Conservation (phyloP, 2,888 invertebrate species). For the Laspeyria flexula region DNA sequence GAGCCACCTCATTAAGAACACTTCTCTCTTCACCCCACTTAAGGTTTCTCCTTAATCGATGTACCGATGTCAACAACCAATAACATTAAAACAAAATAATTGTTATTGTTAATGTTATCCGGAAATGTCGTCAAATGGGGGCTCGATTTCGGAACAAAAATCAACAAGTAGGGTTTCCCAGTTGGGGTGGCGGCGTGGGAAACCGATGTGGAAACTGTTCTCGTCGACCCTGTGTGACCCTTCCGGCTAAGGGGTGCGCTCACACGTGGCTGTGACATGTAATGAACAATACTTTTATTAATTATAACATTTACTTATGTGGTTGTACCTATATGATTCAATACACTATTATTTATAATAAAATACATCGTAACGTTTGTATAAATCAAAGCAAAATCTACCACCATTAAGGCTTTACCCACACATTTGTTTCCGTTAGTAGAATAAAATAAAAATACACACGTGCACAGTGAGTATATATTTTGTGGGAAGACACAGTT, state of each 20-base stretch:
- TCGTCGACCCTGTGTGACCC: slow-evolving; percentile 78
- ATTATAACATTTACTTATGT: slow-evolving; percentile 12
- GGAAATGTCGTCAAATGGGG: slow-evolving; percentile 69
- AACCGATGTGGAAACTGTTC: slow-evolving; percentile 73
- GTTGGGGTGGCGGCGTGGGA: slow-evolving; percentile 78
- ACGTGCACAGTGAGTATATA: too few relatives aligned
- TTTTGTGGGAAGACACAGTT: slow-evolving; percentile 24
- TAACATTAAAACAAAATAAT: slow-evolving; percentile 55
- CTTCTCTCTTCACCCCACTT: slow-evolving; percentile 27
- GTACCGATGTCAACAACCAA: slow-evolving; percentile 46
- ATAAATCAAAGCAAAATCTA: too few relatives aligned
- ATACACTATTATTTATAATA: too few relatives aligned
- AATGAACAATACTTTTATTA: slow-evolving; percentile 27
- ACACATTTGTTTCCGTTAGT: too few relatives aligned
- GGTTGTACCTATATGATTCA: background rate
- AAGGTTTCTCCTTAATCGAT: slow-evolving; percentile 32
- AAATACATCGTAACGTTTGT: too few relatives aligned
- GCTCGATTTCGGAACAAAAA: slow-evolving; percentile 71
- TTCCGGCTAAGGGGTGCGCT: slow-evolving; percentile 57
- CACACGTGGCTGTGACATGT: slow-evolving; percentile 18
- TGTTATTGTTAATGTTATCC: slow-evolving; percentile 60
- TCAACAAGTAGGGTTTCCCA: slow-evolving; percentile 80
- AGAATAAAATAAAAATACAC: too few relatives aligned
- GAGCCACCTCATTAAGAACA: slow-evolving; percentile 29
- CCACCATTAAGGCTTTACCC: too few relatives aligned